Conservation (phyloP, 2,888 invertebrate species). For the Subacronicta megacephala region DNA sequence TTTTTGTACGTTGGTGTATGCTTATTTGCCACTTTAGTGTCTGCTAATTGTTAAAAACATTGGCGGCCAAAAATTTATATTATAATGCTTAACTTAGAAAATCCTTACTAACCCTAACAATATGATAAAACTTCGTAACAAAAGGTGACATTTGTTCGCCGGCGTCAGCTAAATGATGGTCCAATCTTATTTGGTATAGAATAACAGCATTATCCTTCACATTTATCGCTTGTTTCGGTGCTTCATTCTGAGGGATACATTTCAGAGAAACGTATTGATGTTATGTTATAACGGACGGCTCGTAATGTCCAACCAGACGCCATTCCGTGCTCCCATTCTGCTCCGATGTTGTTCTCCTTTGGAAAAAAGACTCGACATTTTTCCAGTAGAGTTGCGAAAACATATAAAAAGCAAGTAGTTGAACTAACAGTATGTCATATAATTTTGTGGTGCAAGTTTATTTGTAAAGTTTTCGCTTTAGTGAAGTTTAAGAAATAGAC, state of each 20-base stretch:
- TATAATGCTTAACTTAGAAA: neutral
- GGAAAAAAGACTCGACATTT: slow-evolving; percentile 37
- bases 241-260: slow-evolving; percentile 40
- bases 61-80: no score
- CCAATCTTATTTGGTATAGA: slow-evolving; percentile 29
- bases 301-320: slow-evolving; percentile 59
- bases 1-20: no score
- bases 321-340: slow-evolving; percentile 50
- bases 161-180: slow-evolving; percentile 1
- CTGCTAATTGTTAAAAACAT: no score
- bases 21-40: no score
- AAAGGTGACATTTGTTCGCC: neutral
- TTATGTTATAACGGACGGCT: slow-evolving; percentile 52
- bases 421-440: slow-evolving; percentile 52
- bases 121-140: neutral
- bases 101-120: neutral
- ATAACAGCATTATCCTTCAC: slow-evolving; percentile 24
- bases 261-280: slow-evolving; percentile 51
- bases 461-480: slow-evolving; percentile 34
- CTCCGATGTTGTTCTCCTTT: slow-evolving; percentile 54
- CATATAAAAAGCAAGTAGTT: slow-evolving; percentile 51
- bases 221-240: slow-evolving; percentile 38
- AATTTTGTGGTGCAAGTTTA: slow-evolving; percentile 50
- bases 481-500: slow-evolving; percentile 47
- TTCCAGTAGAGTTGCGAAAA: slow-evolving; percentile 38